Conservation (phyloP, 2,797 vertebrate genomes). For the Sebastes cheni region DNA sequence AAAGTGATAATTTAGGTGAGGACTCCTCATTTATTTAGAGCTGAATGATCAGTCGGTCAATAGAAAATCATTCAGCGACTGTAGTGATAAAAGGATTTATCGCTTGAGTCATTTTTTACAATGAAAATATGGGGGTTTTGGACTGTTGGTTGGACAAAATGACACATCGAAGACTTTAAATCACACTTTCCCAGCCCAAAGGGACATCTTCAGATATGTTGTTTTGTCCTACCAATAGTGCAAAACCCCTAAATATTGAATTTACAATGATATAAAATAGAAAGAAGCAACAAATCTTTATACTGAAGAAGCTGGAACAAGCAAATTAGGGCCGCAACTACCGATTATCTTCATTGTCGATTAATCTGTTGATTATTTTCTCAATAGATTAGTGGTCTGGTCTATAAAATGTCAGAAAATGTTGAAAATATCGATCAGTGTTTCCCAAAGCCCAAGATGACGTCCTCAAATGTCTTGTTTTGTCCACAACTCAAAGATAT, state of each 20-base stretch:
- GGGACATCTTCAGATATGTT: neutral
- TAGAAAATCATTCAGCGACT: neutral
- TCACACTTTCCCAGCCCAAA: neutral
- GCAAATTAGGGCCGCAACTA: neutral
- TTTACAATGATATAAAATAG: neutral
- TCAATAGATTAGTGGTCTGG: too few relatives aligned
- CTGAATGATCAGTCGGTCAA: neutral
- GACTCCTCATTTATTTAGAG: neutral
- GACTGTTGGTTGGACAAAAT: neutral
- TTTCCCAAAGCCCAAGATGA: too few relatives aligned
- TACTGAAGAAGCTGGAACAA: neutral
- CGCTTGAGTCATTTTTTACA: too few relatives aligned
- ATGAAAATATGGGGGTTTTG: neutral
- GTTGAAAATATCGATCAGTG: too few relatives aligned
- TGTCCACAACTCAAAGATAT: too few relatives aligned
- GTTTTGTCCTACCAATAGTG: neutral
- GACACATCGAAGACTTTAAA: neutral
- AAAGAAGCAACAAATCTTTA: neutral
- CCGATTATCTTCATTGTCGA: too few relatives aligned
- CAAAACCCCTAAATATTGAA: neutral
- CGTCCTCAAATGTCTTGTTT: too few relatives aligned
- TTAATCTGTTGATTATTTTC: too few relatives aligned
- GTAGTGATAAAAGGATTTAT: neutral
- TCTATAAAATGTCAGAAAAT: too few relatives aligned
- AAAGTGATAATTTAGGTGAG: constrained; percentile 8